Base-by-base conservation (phyloP, 2,113 vertebrate genomes). In the Narcine bancroftii region DNA sequence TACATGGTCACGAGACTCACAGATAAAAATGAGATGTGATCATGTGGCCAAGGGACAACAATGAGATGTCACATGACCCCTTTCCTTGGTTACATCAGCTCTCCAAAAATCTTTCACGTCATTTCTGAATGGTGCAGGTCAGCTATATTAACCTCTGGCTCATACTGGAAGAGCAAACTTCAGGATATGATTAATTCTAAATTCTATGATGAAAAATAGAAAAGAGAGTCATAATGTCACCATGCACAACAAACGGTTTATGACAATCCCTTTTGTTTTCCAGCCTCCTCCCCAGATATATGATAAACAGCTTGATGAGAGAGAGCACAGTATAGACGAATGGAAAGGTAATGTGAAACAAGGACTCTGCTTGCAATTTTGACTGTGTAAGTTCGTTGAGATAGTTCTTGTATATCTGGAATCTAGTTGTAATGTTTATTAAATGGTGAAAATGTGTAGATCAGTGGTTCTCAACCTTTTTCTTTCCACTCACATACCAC, bases 251-350 rank as follows among this genome's bases (percentile, higher is more conserved):
- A 65, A 66, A 36, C 17, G 2, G 10, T 69, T 29, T 91, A 69
- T 47, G 45, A 47, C 71, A 33, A 29, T 69, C 42, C 7, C 94
- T 93, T 95, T 93, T 93, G 39, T 93, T 93, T 65, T 94, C 91
- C 95, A 99, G 99, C 98, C 99, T 93, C 98, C 98, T 92, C 99
- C 99, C 93, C 97, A 98, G 95, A 99, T 99, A 95, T 99, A 99
- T n/a, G 99, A 99, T 95, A 99, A 99, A 93, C 98, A 99, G 93
- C 95, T 99, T 95, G 99, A 99, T 96, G 99, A 99, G 95, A 97
- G 98, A 97, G 99, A 99, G 97, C 99, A 99, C 94, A 99, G 98
- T 93, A 99, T 99, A 9, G 99, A 99, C 94, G 99, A 99, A 95
- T 99, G 99, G 99, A 99, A 99, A 99, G 99, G 99, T 98, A 96